Evolutionary conservation across 1,140 invertebrate species (phyloP).

Genomic region (Zaprionus davidi): DNA sequence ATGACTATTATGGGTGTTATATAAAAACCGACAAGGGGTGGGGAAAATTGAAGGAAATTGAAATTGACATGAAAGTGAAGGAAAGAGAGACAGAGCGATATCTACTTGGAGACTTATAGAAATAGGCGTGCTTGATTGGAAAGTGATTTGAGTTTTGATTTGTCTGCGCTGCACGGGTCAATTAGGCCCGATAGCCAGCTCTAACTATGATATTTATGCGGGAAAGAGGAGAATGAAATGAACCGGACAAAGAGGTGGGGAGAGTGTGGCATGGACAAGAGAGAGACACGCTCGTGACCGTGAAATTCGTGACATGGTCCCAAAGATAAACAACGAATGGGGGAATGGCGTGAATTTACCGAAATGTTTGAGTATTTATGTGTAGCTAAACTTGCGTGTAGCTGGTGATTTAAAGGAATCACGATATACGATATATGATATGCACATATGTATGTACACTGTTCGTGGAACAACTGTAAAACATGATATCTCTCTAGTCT

Average conservation of each 20-base stretch:
- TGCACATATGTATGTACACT: background rate
- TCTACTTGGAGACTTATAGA: constrained; percentile 25
- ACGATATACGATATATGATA: constrained; percentile 26
- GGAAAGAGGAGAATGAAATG: background rate
- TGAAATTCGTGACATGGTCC: constrained; percentile 65
- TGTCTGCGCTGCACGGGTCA: constrained; percentile 30
- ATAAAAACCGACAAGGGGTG: constrained; percentile 51
- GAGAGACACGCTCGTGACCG: constrained; percentile 55
- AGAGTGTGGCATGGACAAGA: background rate
- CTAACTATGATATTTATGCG: constrained; percentile 7
- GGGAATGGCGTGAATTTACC: constrained; percentile 31
- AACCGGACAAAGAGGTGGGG: background rate
- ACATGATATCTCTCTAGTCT: background rate
- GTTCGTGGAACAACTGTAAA: constrained; percentile 22
- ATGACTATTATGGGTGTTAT: constrained; percentile 67
- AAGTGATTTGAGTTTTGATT: constrained; percentile 68
- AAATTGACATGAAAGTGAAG: constrained; percentile 69
- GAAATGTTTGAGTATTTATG: constrained; percentile 27
- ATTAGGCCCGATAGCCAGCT: constrained; percentile 26
- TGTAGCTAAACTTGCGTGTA: constrained; percentile 33
- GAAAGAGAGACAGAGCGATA: background rate
- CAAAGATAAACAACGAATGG: constrained; percentile 37
- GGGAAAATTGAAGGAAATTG: constrained; percentile 38
- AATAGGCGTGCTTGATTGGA: constrained; percentile 74
- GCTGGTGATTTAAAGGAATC: constrained; percentile 37